Conservation (phyloP, 2,888 invertebrate genomes). For the Erebia epiphron region DNA sequence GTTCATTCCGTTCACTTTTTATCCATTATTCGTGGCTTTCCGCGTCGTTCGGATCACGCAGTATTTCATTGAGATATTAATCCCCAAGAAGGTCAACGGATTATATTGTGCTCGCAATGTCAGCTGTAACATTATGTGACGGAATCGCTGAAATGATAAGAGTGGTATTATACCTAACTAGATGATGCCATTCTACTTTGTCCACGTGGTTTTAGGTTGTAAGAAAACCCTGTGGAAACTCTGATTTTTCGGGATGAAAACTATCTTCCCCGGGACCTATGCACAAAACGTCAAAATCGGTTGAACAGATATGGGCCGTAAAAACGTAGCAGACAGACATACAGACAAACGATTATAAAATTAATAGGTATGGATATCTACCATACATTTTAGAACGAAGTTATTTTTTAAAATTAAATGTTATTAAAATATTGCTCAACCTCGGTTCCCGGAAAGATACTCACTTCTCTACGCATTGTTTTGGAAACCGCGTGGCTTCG, state of each 20-base stretch:
- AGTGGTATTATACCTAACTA: neutral
- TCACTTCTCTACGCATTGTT: neutral
- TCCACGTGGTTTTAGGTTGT: no score
- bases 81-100: constrained; percentile 33
- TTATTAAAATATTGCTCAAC: neutral
- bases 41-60: constrained; percentile 23
- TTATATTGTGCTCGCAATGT: constrained; percentile 25
- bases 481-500: neutral
- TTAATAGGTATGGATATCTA: no score
- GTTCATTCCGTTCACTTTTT: constrained; percentile 14
- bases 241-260: no score
- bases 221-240: no score
- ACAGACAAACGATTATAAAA: neutral
- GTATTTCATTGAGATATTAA: constrained; percentile 33
- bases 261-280: no score
- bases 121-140: constrained; percentile 15
- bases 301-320: no score
- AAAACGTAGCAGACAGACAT: neutral
- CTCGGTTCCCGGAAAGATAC: no score
- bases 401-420: no score
- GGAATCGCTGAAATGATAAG: constrained; percentile 3
- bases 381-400: no score
- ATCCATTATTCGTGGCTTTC: constrained; percentile 30
- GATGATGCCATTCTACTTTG: no score
- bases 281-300: no score